phyloP scores from a whole-genome alignment of 2,797 vertebrate species.

The Microtus californicus region DNA sequence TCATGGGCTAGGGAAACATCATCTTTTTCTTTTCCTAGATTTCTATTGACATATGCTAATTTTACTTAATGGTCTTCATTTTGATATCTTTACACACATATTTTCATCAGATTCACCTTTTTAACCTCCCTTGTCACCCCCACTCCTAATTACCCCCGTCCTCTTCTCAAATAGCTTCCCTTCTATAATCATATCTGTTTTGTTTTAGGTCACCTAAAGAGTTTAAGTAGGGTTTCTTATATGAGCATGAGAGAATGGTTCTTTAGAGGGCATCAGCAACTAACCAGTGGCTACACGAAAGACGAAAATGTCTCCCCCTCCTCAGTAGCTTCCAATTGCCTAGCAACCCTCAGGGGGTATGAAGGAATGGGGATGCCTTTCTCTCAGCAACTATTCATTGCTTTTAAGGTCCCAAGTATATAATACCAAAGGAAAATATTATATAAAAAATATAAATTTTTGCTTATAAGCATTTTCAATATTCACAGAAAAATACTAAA shows the following conservation, averaged over 20 bases:
- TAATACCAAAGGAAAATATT: background rate
- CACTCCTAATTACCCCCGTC: no score
- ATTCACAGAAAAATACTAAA: background rate
- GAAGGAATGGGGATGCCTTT: background rate
- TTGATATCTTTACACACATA: background rate
- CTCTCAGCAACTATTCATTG: background rate
- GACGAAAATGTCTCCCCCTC: background rate
- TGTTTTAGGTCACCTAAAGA: background rate
- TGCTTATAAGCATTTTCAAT: background rate
- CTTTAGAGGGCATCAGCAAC: background rate
- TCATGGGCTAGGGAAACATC: background rate
- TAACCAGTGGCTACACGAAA: background rate
- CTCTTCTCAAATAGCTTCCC: background rate
- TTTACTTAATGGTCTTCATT: background rate
- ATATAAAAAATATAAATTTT: background rate
- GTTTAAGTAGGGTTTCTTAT: background rate
- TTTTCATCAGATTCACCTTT: background rate
- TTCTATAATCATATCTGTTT: background rate
- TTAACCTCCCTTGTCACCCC: background rate
- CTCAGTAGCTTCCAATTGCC: background rate
- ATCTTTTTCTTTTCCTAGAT: background rate
- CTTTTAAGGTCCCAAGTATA: background rate
- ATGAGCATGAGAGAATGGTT: background rate
- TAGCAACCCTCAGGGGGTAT: background rate
- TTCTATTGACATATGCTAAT: background rate